Evolutionary conservation across 1,140 invertebrate species (phyloP).

Genomic region (Drosophila malerkotliana): DNA sequence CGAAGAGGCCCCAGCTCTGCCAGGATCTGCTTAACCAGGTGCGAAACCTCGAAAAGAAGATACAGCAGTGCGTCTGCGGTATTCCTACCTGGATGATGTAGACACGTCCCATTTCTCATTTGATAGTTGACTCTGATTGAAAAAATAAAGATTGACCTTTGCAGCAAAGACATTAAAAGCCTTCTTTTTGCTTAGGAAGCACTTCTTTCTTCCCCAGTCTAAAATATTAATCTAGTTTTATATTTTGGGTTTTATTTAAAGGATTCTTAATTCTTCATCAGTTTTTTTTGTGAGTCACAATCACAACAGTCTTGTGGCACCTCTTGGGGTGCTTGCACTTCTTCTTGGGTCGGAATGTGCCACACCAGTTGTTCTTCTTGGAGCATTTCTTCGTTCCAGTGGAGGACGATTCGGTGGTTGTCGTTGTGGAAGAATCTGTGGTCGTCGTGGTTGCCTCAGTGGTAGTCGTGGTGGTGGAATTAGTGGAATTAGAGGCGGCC

Average conservation of each 20-base stretch:
- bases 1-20: neutral
- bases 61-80: neutral
- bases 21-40: neutral
- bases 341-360: neutral
- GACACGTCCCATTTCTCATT: no score
- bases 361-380: slow-evolving; percentile 13
- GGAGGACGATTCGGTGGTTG: slow-evolving; percentile 3
- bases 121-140: neutral
- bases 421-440: neutral
- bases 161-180: neutral
- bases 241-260: neutral
- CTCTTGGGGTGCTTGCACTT: slow-evolving; percentile 12
- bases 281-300: neutral
- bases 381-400: slow-evolving; percentile 5
- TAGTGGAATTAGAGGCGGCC: neutral
- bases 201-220: no score
- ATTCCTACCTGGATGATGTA: neutral
- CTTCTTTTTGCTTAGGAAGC: no score
- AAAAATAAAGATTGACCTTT: neutral
- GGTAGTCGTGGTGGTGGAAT: neutral
- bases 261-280: neutral
- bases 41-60: neutral
- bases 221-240: neutral
- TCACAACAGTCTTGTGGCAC: slow-evolving; percentile 7
- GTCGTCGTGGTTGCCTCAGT: neutral